Evolutionary conservation across 1,140 invertebrate species (phyloP).

Genomic region (Lanistes nyassanus): DNA sequence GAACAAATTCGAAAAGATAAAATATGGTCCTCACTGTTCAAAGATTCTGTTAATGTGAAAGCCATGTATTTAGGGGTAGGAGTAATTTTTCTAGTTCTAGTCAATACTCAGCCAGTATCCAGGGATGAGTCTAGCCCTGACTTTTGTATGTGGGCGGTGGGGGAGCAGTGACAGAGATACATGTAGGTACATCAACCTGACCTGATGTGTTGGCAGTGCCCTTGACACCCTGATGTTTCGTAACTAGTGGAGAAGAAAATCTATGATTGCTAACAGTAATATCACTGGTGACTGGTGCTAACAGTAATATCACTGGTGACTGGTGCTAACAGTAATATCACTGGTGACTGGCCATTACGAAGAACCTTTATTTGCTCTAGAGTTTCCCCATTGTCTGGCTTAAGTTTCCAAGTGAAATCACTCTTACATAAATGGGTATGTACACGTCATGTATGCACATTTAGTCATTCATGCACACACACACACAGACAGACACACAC

Average conservation of each 20-base stretch:
- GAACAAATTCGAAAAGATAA: too few relatives aligned
- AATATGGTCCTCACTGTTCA: too few relatives aligned
- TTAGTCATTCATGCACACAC: background rate
- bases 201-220: too few relatives aligned
- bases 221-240: too few relatives aligned
- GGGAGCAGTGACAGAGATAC: too few relatives aligned
- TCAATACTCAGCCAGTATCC: too few relatives aligned
- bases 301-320: background rate
- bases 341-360: background rate
- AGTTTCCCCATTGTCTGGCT: background rate
- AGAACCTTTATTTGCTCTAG: background rate
- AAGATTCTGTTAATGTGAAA: too few relatives aligned
- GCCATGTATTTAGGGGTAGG: too few relatives aligned
- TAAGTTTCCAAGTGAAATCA: background rate
- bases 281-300: background rate
- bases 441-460: background rate
- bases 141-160: too few relatives aligned
- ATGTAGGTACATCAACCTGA: too few relatives aligned
- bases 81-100: too few relatives aligned
- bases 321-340: background rate
- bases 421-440: background rate
- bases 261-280: background rate
- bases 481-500: conserved; percentile 7
- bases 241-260: background rate
- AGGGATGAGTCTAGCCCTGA: too few relatives aligned